Evolutionary conservation across 2,113 vertebrate genomes (phyloP), one percentile per base, ranked within the genome.

Genomic region (Ageneiosus marmoratus): DNA sequence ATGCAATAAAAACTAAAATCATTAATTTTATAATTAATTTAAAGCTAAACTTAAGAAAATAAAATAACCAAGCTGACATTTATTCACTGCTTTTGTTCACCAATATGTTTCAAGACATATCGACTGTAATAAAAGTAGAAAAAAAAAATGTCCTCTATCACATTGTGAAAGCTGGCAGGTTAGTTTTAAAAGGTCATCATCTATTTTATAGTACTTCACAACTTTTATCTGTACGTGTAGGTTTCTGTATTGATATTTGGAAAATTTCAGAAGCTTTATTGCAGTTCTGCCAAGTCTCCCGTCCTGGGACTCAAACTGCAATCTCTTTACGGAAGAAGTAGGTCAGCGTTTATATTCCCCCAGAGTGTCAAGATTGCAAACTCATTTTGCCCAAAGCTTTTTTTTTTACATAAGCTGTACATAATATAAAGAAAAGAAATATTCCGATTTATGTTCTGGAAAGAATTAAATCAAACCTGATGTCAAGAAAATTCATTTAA

Each of bases 311-410:
- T 74, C 65, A 22, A 53, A 24, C 62, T 29, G 63, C 41, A 81
- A 58, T 58, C 44, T 75, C 72, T 37, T 3, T 9, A 8, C 69
- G 48, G 20, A 51, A 55, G 73, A 84, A 63, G 29, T 77, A 86
- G 81, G 84, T 76, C 87, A 85, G 37, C 60, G 53, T 60, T 80
- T 50, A 46, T 69, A 41, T 83, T 27, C 50, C 76, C 81, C 62
- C 81, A 72, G 29, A 67, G 77, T 13, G 11, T 70, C 37, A n/a
- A 24, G 67, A 70, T n/a, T 70, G 67, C 22, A 70, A 44, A 70
- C 22, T 70, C 67, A n/a, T 70, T 70, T 11, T 70, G 20, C 67
- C 37, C 10, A 70, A 46, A 70, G 67, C 37, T 13, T 44, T 70
- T 69, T 13, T 44, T 70, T 69, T 44, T n/a, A 44, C 37, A 44